Evolutionary conservation across 2,888 invertebrate genomes (phyloP), one percentile per base, ranked within the genome.

Genomic region (Erpobdella octoculata): DNA sequence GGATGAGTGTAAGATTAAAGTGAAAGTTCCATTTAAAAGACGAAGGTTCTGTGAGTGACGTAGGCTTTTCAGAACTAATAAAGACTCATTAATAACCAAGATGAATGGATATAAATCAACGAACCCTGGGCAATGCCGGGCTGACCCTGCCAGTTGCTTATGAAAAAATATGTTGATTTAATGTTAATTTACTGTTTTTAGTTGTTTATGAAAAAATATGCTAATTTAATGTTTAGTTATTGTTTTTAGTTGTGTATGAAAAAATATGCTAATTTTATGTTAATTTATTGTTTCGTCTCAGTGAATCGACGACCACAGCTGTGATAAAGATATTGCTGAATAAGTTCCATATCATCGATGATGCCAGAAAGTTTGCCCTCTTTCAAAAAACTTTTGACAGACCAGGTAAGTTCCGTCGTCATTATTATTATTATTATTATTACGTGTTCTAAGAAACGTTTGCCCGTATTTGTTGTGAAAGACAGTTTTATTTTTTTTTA

Each of bases 261-360:
- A 33, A 35, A 53, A n/a, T 31, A 31, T 33, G 5, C 9, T 9
- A 62, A 33, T 62, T n/a, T 8, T 35, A n/a, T 35, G 21, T 61
- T 70, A 21, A n/a, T 38, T 64, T 71, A n/a, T n/a, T 71, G 8
- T 48, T 58, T n/a, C 79, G 15, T 62, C 79, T 62, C 78, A 86
- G 86, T 78, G 81, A 81, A 71, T 84, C 83, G 72, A 85, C 85
- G 25, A 84, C 86, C 37, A 82, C 84, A 76, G 84, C 86, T 77
- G 85, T 87, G 76, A 85, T 87, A 68, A 80, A 82, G 64, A 80
- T 84, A 12, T 79, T 87, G 58, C 79, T 87, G 72, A 83, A 84
- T 76, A 86, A 86, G 79, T 87, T 86, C 81, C 85, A 85, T 77
- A 86, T 87, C 68, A 84, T 85, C 28, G 86, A 87, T 78, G 85